Base-by-base conservation (phyloP, 1,140 invertebrate species). In the Drosophila sulfurigaster region DNA sequence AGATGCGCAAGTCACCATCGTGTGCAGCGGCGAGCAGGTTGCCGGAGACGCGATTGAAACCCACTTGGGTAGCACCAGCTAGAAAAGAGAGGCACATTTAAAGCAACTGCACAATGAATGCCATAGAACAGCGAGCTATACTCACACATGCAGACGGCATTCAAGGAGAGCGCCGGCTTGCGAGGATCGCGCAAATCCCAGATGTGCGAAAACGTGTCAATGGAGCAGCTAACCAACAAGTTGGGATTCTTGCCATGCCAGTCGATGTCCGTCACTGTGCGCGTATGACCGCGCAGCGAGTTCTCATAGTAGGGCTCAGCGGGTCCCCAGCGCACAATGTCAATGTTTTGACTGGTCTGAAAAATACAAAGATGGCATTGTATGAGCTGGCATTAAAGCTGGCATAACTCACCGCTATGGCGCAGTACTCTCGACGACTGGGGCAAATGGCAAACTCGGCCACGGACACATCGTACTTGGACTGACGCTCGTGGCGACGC, bases 1-100 rank as follows among this genome's bases (percentile, higher is more conserved):
- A 99, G 74, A 99, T 95, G 93, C 98, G 96, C 6, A 99, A 95
- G 93, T 99, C 98, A 11, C 98, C 98, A 92, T 99, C 98, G 93
- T 99, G 98, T 54, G 98, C 97, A 48, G 98, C 99, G 1, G 98
- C 98, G 75, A 99, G 93, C 54, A 97, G 94, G 92, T 98, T 94
- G 10, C 95, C 94, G 6, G 96, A 96, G 32, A 98, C 94, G 85
- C 96, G 95, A 93, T 98, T 99, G 96, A 98, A 99, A 91, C 97
- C 96, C 0, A 99, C 98, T 94, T 99, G 97, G 28, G 96, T 97
- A 7, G 98, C 97, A 70, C 98, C 97, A 93, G 97, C 97, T 96
- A 41, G 0, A 2, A 28, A 35, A 63, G n/a, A 46, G 5, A 77
- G 38, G 20, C 1, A 5, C 0, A 28, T 60, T 4, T 0, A 11